Percentiles rank a stretch among this genome's conserved stretches.
These are phyloP conservation scores for Oceanodroma tethys DNA, from an alignment of 2,113 vertebrate genomes.

Conservation along the genomic window DNA sequence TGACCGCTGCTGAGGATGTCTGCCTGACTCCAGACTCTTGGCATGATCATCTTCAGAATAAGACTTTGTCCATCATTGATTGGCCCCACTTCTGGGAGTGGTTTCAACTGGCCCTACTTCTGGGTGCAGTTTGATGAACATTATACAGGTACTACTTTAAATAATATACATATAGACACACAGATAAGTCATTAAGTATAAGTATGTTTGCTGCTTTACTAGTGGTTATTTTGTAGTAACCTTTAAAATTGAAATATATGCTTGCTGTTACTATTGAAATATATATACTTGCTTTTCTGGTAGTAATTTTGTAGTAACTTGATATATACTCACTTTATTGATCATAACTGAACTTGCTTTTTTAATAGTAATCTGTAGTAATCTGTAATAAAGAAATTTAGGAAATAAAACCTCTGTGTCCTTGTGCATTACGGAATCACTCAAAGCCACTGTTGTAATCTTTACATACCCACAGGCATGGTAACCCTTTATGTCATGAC, in stretches of 20 bases:
- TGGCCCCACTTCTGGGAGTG: not conserved
- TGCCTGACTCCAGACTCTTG: not conserved
- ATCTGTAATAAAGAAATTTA: not conserved
- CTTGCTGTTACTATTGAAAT: not conserved
- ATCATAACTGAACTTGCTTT: not conserved
- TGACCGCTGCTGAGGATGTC: fast-evolving
- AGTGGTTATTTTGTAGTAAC: not conserved
- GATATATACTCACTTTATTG: not conserved
- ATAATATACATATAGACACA: not conserved
- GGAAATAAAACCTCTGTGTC: not conserved
- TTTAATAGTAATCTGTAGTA: not conserved
- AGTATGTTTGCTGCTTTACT: not conserved
- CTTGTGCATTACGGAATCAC: not conserved
- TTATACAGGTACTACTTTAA: not conserved
- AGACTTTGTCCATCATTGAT: not conserved
- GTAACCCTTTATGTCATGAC: not conserved
- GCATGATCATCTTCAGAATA: not conserved
- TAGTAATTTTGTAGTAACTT: not conserved
- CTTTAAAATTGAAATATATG: not conserved
- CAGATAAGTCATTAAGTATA: not conserved
- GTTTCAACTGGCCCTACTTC: not conserved
- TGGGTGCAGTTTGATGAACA: not conserved
- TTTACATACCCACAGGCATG: not conserved
- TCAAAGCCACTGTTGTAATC: not conserved
- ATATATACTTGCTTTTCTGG: not conserved